Percentiles rank a stretch among this genome's conserved stretches.
phyloP scores from a whole-genome alignment of 1,140 invertebrate genomes.

The Drosophila auraria region DNA sequence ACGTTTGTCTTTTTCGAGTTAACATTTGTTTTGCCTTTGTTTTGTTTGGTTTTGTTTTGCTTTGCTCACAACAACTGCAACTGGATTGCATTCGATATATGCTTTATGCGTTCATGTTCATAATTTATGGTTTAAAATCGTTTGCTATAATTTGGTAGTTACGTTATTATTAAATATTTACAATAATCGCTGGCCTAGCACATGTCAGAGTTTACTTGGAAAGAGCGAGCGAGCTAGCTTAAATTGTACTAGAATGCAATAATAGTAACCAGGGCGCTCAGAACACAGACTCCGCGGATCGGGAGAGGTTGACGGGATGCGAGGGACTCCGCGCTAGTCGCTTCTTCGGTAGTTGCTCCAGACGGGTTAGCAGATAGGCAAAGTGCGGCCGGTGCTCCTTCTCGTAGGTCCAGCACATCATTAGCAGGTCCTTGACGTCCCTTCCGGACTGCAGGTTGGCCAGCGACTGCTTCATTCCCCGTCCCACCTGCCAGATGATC shows the following conservation, averaged over 20 bases:
- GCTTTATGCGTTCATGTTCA: slow-evolving; percentile 30
- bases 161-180: slow-evolving; percentile 57
- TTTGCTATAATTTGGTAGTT: slow-evolving; percentile 43
- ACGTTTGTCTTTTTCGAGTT: slow-evolving; percentile 65
- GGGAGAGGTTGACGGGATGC: slow-evolving; percentile 96
- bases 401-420: slow-evolving; percentile 97
- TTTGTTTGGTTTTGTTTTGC: slow-evolving; percentile 11
- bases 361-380: slow-evolving; percentile 91
- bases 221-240: slow-evolving; percentile 14
- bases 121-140: slow-evolving; percentile 45
- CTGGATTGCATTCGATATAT: slow-evolving; percentile 42
- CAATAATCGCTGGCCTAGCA: slow-evolving; percentile 45
- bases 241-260: slow-evolving; percentile 38
- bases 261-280: slow-evolving; percentile 76
- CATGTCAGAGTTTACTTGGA: slow-evolving; percentile 42
- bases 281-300: slow-evolving; percentile 96
- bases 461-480: slow-evolving; percentile 97
- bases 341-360: slow-evolving; percentile 97
- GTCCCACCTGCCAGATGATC: slow-evolving; percentile 99
- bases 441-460: slow-evolving; percentile 97
- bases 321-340: slow-evolving; percentile 97
- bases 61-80: slow-evolving; percentile 53
- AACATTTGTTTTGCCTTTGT: slow-evolving; percentile 57
- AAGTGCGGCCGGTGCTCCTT: slow-evolving; percentile 95
- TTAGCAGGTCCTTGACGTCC: slow-evolving; percentile 99